A percentile compares a stretch with the other conserved stretches of the same genome.
Conservation (phyloP, 2,113 vertebrate species). For the Apodemus sylvaticus region DNA sequence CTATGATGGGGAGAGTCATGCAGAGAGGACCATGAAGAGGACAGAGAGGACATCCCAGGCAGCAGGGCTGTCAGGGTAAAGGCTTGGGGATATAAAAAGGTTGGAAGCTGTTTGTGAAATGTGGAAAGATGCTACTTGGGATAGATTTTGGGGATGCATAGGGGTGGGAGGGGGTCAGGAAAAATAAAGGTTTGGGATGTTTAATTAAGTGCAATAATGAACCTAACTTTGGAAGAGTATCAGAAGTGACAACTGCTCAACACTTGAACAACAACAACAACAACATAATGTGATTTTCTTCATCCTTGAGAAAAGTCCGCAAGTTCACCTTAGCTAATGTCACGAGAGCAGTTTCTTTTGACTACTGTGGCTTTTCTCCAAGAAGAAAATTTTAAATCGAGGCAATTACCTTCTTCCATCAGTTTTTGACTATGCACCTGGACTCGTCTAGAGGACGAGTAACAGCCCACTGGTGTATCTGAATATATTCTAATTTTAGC, state of each 20-base stretch:
- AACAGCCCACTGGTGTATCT: slow-evolving; percentile 13
- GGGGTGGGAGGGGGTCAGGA: background rate
- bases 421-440: slow-evolving; percentile 53
- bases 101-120: rapidly evolving
- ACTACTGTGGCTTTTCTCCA: slow-evolving; percentile 12
- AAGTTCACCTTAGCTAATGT: background rate
- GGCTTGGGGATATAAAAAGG: background rate
- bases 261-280: background rate
- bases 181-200: background rate
- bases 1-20: background rate
- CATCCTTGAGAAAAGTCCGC: slow-evolving; percentile 27
- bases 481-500: slow-evolving; percentile 65
- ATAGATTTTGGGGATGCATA: background rate
- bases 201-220: background rate
- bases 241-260: slow-evolving; percentile 17
- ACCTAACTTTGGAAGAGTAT: slow-evolving; percentile 11
- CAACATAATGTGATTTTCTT: slow-evolving; percentile 27
- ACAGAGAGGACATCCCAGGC: background rate
- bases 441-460: slow-evolving; percentile 16
- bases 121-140: too few relatives aligned
- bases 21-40: too few relatives aligned
- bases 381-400: slow-evolving; percentile 2
- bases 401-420: slow-evolving; percentile 50
- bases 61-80: background rate
- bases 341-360: background rate